Base-by-base conservation (phyloP, 2,797 vertebrate genomes). In the Euthynnus affinis region DNA sequence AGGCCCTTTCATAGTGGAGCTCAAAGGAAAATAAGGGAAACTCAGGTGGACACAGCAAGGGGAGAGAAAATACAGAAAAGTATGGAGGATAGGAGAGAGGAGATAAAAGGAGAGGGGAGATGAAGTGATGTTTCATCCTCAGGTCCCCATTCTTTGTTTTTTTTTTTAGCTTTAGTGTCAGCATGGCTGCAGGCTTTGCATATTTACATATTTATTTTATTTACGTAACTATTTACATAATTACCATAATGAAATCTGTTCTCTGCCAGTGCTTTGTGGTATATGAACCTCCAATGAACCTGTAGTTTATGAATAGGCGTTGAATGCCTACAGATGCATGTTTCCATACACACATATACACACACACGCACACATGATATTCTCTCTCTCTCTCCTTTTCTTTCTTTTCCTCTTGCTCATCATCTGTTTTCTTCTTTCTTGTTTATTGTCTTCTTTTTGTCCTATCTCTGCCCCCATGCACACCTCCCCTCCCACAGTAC, bases 191-290 rank as follows among this genome's bases (percentile, higher is more conserved):
- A 22, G 82, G 86, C 76, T 85, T 64, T 73, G 53, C 53, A 67
- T 80, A 85, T 89, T 86, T 82, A 81, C 81, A 84, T 84, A 70
- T 80, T 76, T 78, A 72, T 83, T 86, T 53, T 67, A 87, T 85
- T 84, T 76, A 67, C 74, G 66, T 76, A 66, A 49, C 57, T 78
- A 82, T 86, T 91, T 88, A 71, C 87, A 90, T 87, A 81, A 84
- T 87, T 88, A 83, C 44, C 73, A 77, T 81, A 72, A 76, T 76
- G 23, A 73, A 85, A 83, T 58, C 37, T 14, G 15, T 46, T 61
- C 40, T 12, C 70, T 63, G 64, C 37, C 73, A 66, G 5, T 44
- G 27, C 51, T 72, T 71, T 76, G 72, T 60, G 22, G 32, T 72
- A 53, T 18, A 52, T 71, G 58, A 89, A 84, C 81, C 59, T 44